phyloP scores from a whole-genome alignment of 2,888 invertebrate species.

The Diogma glabrata region DNA sequence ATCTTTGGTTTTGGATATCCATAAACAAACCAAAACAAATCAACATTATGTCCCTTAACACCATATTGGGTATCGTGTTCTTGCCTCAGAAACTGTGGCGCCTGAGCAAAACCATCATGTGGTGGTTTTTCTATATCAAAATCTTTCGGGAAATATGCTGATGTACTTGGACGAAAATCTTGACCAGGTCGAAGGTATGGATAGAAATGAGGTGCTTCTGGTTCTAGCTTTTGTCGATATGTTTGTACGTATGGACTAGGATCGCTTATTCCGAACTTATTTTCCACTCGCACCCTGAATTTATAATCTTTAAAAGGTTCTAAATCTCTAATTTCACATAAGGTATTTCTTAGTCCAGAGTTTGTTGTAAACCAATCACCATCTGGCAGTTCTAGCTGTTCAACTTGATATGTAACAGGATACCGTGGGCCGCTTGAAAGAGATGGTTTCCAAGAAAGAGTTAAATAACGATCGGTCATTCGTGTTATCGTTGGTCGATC shows the following conservation, averaged over 20 bases:
- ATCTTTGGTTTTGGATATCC: constrained; percentile 94
- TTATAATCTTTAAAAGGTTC: constrained; percentile 91
- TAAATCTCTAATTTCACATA: constrained; percentile 78
- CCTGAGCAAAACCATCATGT: constrained; percentile 71
- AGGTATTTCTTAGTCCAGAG: constrained; percentile 75
- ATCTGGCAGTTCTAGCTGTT: constrained; percentile 85
- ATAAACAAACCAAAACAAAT: constrained; percentile 87
- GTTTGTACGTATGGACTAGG: constrained; percentile 86
- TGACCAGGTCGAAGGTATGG: constrained; percentile 70
- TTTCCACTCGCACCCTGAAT: constrained; percentile 91
- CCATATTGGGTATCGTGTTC: constrained; percentile 84
- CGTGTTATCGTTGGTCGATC: constrained; percentile 87
- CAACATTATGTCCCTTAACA: constrained; percentile 80
- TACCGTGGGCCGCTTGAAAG: constrained; percentile 75
- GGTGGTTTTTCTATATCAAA: constrained; percentile 82
- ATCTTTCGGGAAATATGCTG: constrained; percentile 83
- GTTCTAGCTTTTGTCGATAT: constrained; percentile 63
- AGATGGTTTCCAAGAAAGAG: constrained; percentile 88
- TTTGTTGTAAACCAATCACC: constrained; percentile 88
- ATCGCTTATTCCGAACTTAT: constrained; percentile 92
- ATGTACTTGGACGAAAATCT: constrained; percentile 73
- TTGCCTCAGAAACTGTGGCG: constrained; percentile 75
- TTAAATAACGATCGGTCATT: constrained; percentile 80
- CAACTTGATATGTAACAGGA: constrained; percentile 86
- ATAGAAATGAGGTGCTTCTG: constrained; percentile 65